Base-by-base conservation (phyloP, 2,888 invertebrate genomes). In the Scaptomyza reducta region DNA sequence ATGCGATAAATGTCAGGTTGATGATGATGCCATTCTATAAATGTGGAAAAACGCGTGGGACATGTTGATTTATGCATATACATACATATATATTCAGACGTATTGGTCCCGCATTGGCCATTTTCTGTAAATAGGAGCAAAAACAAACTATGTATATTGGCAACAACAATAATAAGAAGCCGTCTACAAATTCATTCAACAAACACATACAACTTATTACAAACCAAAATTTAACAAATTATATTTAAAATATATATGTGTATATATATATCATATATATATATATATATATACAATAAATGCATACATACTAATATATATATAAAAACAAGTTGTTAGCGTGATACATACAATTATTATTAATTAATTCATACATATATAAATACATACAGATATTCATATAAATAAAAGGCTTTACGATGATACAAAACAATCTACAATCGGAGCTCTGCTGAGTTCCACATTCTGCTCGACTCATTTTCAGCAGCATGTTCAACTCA, bases 281-380 rank as follows among this genome's bases (percentile, higher is more conserved):
- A 51, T 50, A 71, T 74, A 67, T 66, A 74, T 64, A 65, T 51
- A 65, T 62, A 65, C 65, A 76, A 66, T 74, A 69, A 61, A 66
- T 64, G 54, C 65, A 61, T 76, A 69, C 55, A 75, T 69, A 77
- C 51, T 27, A 70, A 63, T 67, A 76, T 63, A 38, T 16, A 16
- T 7, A 14, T 1, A 67, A 80, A 73, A 73, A 73, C 68, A 89
- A 88, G 89, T 77, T 84, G 75, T 80, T 87, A 88, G 88, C 74
- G 82, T 87, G 88, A 88, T 86, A 81, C 72, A 74, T 74, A 63
- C 64, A 74, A 73, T 67, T 75, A 83, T 79, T 70, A 85, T 80
- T 77, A 84, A 87, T 81, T 73, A 81, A 85, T 83, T 87, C 79
- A 65, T 77, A 66, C 67, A 80, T 46, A 46, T 13, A 46, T 22